A percentile compares a stretch with the other conserved stretches of the same genome.
phyloP scores from a whole-genome alignment of 2,888 invertebrate species.

The Hypomecis atomaria region DNA sequence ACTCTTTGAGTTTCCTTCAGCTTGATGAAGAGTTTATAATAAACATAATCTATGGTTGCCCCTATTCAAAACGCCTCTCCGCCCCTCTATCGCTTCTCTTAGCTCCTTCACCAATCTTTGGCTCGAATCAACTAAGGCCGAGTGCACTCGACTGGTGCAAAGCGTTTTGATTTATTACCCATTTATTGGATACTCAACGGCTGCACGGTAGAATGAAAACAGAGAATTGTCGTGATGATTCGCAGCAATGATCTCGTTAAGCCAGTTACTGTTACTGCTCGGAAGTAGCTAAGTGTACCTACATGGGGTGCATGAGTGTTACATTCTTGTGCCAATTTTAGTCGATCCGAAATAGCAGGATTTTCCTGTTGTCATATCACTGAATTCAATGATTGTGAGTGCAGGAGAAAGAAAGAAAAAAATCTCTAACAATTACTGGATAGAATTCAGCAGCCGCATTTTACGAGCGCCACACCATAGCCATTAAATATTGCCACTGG shows the following conservation, averaged over 20 bases:
- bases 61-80: constrained; percentile 64
- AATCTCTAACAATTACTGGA: too few species aligned
- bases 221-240: constrained; percentile 53
- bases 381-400: too few species aligned
- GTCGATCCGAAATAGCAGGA: neutral
- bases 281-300: constrained; percentile 18
- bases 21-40: too few species aligned
- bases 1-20: too few species aligned
- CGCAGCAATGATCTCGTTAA: constrained; percentile 50
- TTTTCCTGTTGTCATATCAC: neutral
- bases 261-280: constrained; percentile 40
- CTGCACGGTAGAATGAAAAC: constrained; percentile 58
- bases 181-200: constrained; percentile 73
- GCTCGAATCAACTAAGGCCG: constrained; percentile 61
- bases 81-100: constrained; percentile 48
- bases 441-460: too few species aligned
- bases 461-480: too few species aligned
- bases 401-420: too few species aligned
- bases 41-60: constrained; percentile 9
- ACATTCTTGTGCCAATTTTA: neutral
- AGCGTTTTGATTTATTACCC: constrained; percentile 81
- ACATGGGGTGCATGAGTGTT: constrained; percentile 9
- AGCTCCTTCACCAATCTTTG: constrained; percentile 55
- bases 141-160: constrained; percentile 69
- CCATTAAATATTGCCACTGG: too few species aligned